Evolutionary conservation across 2,113 vertebrate species (phyloP), one percentile per base, ranked within the genome.

Genomic region (Rallus limicola): DNA sequence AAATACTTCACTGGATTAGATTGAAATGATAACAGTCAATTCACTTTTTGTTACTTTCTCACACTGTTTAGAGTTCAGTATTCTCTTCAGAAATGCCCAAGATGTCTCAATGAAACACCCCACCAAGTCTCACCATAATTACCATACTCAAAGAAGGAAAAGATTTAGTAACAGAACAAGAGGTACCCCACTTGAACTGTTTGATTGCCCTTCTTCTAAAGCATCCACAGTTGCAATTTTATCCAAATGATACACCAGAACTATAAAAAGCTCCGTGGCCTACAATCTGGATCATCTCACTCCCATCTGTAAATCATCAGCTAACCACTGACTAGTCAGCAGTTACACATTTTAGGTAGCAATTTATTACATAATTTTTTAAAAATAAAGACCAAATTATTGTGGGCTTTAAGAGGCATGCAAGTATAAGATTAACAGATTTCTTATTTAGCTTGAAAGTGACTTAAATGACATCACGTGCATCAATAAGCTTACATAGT

Each of bases 321-420:
- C 84, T 95, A 96, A 93, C 93, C 96, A 94, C 92, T 70, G 67
- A 89, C 88, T 88, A 97, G 82, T 93, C 93, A 96, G 85, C 94
- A 95, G 83, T 88, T 92, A 88, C 62, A 78, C 70, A 90, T 75
- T 95, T 95, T 94, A 91, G 70, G 88, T 95, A 95, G 83, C 58
- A 96, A 93, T 93, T 95, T 95, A 76, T 95, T 95, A 83, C 42
- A 82, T 63, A 83, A 75, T 76, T 92, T 77, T 80, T 70, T 9
- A 50, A 62, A 95, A 33, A 82, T 20, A 91, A 31, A 91, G 69
- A 74, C 50, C 70, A 68, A 85, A 91, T 92, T 82, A 79, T 65
- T 81, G 78, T 36, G 77, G 92, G 38, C 58, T 97, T 81, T 90
- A 88, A 91, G 69, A 80, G 23, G 63, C 71, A 92, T 69, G 53